Evolutionary conservation across 2,888 invertebrate genomes (phyloP).

Genomic region (Gonocerus acuteangulatus): DNA sequence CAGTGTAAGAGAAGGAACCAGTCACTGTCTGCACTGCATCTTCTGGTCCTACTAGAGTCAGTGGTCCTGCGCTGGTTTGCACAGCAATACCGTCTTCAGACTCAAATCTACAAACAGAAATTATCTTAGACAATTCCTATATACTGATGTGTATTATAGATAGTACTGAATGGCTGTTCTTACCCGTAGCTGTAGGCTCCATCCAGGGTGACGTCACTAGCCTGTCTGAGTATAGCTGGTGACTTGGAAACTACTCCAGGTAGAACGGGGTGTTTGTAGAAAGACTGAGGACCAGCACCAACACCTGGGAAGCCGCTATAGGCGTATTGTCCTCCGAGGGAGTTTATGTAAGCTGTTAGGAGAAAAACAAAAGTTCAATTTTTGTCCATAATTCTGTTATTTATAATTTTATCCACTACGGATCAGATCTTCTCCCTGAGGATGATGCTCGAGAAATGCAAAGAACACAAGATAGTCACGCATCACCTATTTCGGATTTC

Average conservation of each 20-base stretch:
- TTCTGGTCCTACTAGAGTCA: conserved; percentile 63
- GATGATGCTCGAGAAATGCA: too few species aligned
- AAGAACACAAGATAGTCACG: too few species aligned
- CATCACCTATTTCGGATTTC: too few species aligned
- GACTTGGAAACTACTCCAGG: conserved; percentile 43
- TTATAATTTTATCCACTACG: too few species aligned
- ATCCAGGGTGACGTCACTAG: conserved; percentile 54
- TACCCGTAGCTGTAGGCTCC: conserved; percentile 54
- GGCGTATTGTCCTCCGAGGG: too few species aligned
- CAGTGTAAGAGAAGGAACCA: conserved; percentile 65
- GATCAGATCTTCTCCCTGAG: too few species aligned
- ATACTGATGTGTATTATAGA: too few species aligned
- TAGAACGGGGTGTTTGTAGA: not conserved
- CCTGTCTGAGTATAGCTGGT: conserved; percentile 54
- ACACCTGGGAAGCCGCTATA: too few species aligned
- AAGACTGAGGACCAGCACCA: not conserved
- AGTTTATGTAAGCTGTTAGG: too few species aligned
- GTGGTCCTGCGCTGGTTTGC: conserved; percentile 53
- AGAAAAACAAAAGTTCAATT: too few species aligned
- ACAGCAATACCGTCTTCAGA: conserved; percentile 65
- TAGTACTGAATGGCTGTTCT: conserved; percentile 13
- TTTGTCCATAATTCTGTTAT: too few species aligned
- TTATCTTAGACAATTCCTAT: too few species aligned
- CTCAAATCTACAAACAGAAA: conserved; percentile 52
- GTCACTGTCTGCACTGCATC: conserved; percentile 56